phyloP scores from a whole-genome alignment of 2,888 invertebrate species.

The Hirtodrosophila alboralis region DNA sequence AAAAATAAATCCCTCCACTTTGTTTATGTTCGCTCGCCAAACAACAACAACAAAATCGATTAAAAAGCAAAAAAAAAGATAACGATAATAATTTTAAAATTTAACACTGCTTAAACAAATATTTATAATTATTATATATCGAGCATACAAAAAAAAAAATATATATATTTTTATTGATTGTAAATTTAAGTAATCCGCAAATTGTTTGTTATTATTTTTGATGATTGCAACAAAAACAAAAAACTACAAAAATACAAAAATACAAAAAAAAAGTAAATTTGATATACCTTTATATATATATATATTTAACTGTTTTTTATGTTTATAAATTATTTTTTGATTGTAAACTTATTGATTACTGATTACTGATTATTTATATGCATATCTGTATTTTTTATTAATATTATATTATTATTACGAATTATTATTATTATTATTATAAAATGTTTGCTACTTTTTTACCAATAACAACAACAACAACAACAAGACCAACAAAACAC shows the following conservation, averaged over 20 bases:
- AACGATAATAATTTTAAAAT: constrained; percentile 24
- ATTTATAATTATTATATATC: constrained; percentile 22
- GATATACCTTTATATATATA: constrained; percentile 45
- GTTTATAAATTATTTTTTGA: constrained; percentile 77
- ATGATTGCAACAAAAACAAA: constrained; percentile 35
- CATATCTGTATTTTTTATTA: constrained; percentile 48
- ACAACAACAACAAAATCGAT: constrained; percentile 7
- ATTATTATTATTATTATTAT: constrained; percentile 55
- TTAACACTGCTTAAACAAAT: constrained; percentile 26
- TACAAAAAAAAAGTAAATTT: constrained; percentile 19
- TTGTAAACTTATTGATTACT: constrained; percentile 59
- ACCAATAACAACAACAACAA: constrained; percentile 46
- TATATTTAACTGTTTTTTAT: constrained; percentile 77
- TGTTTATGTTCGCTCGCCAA: constrained; percentile 55
- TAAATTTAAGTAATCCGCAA: constrained; percentile 66
- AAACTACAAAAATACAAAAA: constrained; percentile 12
- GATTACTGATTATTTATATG: constrained; percentile 75
- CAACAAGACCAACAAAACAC: constrained; percentile 44
- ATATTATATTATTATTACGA: constrained; percentile 16
- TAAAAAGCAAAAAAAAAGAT: constrained; percentile 9
- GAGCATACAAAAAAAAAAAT: constrained; percentile 58
- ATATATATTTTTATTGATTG: constrained; percentile 50
- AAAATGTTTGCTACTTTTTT: constrained; percentile 68
- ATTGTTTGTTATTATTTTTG: constrained; percentile 74
- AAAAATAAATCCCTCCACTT: constrained; percentile 50